phyloP scores from a whole-genome alignment of 2,888 invertebrate species.

The Hemaris fuciformis region DNA sequence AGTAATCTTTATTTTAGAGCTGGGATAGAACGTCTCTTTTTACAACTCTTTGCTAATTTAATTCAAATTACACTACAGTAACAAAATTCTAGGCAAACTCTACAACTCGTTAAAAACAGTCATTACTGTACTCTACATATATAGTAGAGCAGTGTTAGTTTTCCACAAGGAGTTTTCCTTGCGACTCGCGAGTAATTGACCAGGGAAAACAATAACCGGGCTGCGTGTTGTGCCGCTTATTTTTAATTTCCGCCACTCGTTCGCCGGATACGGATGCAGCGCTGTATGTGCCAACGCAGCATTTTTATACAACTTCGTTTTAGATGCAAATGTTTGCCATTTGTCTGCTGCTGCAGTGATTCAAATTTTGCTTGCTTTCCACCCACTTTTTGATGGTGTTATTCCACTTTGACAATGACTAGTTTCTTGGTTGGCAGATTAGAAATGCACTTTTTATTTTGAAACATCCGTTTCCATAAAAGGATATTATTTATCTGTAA shows the following conservation, averaged over 20 bases:
- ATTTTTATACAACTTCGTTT: neutral
- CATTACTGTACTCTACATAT: neutral
- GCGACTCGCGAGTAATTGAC: neutral
- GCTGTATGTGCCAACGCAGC: neutral
- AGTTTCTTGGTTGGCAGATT: neutral
- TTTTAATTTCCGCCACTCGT: conserved; percentile 5
- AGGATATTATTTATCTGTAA: too few species aligned
- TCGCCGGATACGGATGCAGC: neutral
- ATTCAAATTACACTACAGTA: neutral
- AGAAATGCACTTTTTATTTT: neutral
- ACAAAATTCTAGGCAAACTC: neutral
- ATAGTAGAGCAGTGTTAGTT: neutral
- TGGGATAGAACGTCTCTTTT: too few species aligned
- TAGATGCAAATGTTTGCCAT: conserved; percentile 9
- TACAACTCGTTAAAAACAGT: neutral
- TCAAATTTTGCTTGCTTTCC: neutral
- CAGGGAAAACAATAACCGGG: neutral
- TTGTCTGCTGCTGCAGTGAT: neutral
- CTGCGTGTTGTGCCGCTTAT: neutral
- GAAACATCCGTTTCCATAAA: too few species aligned
- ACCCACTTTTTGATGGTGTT: neutral
- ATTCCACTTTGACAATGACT: neutral
- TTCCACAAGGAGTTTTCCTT: neutral
- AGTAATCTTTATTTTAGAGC: too few species aligned
- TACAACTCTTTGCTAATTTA: too few species aligned